phyloP scores from a whole-genome alignment of 2,797 vertebrate species.

The Sylvia borin region DNA sequence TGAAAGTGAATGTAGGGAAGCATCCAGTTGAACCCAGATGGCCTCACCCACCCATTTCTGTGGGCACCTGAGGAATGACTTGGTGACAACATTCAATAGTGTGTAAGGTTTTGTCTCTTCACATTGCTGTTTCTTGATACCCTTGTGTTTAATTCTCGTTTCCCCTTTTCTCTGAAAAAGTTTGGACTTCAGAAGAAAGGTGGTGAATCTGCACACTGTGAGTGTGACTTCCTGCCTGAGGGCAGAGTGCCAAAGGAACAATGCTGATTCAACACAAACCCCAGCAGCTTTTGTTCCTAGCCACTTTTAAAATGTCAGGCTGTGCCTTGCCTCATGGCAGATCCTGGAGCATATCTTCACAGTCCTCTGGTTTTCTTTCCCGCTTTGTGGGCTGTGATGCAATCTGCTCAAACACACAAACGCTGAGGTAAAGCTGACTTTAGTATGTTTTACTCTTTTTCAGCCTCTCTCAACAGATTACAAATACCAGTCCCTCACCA shows the following conservation, averaged over 20 bases:
- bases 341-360: neutral
- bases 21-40: neutral
- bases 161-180: slow-evolving; percentile 45
- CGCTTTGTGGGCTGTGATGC: neutral
- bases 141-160: neutral
- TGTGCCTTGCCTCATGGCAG: neutral
- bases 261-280: slow-evolving; percentile 39
- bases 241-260: slow-evolving; percentile 29
- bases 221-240: slow-evolving; percentile 38
- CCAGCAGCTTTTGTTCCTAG: neutral
- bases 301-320: neutral
- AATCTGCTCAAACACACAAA: neutral
- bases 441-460: neutral
- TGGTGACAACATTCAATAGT: neutral
- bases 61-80: neutral
- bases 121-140: neutral
- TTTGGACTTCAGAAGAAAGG: slow-evolving; percentile 26
- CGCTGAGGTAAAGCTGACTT: neutral
- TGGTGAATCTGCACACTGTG: neutral
- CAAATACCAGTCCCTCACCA: neutral
- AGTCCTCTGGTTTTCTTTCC: neutral
- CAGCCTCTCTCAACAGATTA: neutral
- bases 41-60: neutral
- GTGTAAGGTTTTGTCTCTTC: neutral
- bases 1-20: neutral